These are phyloP conservation scores for Aleiodes leptofemur DNA, from an alignment of 2,888 invertebrate genomes.

Conservation along the genomic window DNA sequence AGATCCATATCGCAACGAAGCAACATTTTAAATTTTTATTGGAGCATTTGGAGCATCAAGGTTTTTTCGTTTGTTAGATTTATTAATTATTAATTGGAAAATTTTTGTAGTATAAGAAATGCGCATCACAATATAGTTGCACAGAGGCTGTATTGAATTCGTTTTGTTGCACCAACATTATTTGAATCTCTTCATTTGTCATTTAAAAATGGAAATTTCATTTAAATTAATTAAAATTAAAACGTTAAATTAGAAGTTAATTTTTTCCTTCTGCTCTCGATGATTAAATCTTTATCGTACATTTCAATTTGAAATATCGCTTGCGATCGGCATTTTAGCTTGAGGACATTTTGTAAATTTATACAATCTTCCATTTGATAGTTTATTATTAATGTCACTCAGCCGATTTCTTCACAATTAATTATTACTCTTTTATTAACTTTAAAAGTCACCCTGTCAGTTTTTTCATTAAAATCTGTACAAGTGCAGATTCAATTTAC, in stretches of 20 bases:
- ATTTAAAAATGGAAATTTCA: constrained; percentile 2
- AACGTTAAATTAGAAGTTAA: constrained; percentile 26
- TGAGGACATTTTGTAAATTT: background rate
- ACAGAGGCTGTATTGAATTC: constrained; percentile 54
- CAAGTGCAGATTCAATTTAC: too few species aligned
- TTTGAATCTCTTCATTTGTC: constrained; percentile 19
- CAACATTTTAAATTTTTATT: constrained; percentile 52
- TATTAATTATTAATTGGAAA: constrained; percentile 32
- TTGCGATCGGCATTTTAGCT: constrained; percentile 18
- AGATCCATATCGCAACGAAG: constrained; percentile 58
- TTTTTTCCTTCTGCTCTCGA: constrained; percentile 27
- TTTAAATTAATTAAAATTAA: constrained; percentile 1
- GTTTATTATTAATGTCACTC: background rate
- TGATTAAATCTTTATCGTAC: constrained; percentile 14
- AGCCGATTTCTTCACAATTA: constrained; percentile 13
- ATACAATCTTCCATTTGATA: constrained; percentile 33
- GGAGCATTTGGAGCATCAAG: constrained; percentile 46
- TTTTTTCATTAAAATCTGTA: background rate
- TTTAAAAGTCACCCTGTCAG: background rate
- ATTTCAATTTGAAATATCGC: constrained; percentile 32
- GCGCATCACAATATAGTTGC: constrained; percentile 39
- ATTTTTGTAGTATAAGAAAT: constrained; percentile 34
- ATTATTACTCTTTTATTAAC: constrained; percentile 7
- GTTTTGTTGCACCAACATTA: constrained; percentile 55
- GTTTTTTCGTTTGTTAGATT: constrained; percentile 28